Conservation (phyloP, 2,888 invertebrate genomes). For the Erebia palarica region DNA sequence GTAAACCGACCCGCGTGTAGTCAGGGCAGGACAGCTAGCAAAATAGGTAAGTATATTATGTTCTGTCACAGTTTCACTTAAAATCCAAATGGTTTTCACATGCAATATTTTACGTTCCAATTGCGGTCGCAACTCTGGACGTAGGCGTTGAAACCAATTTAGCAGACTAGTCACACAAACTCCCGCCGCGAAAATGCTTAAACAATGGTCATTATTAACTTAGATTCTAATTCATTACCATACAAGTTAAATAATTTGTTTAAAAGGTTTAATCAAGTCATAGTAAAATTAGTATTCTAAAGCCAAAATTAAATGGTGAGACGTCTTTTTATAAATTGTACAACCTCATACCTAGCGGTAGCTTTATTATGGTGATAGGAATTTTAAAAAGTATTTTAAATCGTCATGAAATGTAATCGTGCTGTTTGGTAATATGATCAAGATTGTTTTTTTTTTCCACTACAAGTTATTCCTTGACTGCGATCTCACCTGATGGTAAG, state of each 20-base stretch:
- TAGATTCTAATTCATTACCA: conserved; percentile 39
- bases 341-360: too few species aligned
- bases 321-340: not conserved
- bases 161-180: conserved; percentile 59
- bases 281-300: conserved; percentile 2
- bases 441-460: too few species aligned
- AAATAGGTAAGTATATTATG: not conserved
- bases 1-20: too few species aligned
- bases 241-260: conserved; percentile 41
- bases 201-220: conserved; percentile 35
- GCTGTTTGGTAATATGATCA: too few species aligned
- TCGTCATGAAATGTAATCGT: too few species aligned
- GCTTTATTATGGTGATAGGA: too few species aligned
- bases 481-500: too few species aligned
- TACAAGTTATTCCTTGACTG: too few species aligned
- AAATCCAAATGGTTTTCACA: conserved; percentile 17
- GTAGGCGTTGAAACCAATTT: conserved; percentile 68
- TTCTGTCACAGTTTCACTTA: conserved; percentile 3
- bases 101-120: conserved; percentile 23
- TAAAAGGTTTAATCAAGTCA: conserved; percentile 40
- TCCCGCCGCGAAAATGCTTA: conserved; percentile 59
- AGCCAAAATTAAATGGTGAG: not conserved
- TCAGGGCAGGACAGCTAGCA: too few species aligned
- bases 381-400: too few species aligned
- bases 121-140: conserved; percentile 29